Evolutionary conservation across 2,113 vertebrate species (phyloP), one percentile per base, ranked within the genome.

Genomic region (Rhynchomys soricoides): DNA sequence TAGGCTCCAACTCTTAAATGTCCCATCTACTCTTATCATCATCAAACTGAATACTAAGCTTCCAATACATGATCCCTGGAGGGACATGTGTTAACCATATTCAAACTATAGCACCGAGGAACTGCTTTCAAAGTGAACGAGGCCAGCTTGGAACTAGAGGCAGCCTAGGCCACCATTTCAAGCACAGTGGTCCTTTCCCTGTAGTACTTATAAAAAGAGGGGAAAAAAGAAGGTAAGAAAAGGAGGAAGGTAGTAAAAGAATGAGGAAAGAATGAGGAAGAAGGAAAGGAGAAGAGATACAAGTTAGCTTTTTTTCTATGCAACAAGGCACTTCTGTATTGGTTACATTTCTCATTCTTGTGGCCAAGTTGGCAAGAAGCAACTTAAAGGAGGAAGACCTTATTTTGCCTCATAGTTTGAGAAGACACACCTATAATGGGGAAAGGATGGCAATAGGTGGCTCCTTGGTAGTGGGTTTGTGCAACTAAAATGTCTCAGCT

Each of bases 61-160:
- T 89, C 55, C 43, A 64, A 40, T 4, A 43, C 24, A 52, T 11
- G 13, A 75, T 52, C n/a, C 26, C 57, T 90, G 22, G 13, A 81
- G n/a, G 19, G 75, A 34, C 34, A 73, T 66, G 22, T 37, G 7
- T 34, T 45, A 77, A 29, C 45, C 21, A 68, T 68, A 37, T 29
- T 17, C 15, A 90, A 83, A 74, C 13, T 29, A 50, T 43, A 50
- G 34, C 24, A 43, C 21, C 13, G 16, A 59, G 17, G 68, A 64
- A 79, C 34, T 64, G 52, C 50, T 43, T 86, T 94, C 78, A 87
- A 94, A 96, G 66, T 55, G 94, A 96, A 86, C 66, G 66, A 86
- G 48, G 31, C 29, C 45, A 26, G 5, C 29, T 95, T 93, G 89
- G 52, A 91, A 73, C 66, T 59, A 90, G 64, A 97, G 55, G 22